Base-by-base conservation (phyloP, 2,113 vertebrate genomes). In the Nasalis larvatus region DNA sequence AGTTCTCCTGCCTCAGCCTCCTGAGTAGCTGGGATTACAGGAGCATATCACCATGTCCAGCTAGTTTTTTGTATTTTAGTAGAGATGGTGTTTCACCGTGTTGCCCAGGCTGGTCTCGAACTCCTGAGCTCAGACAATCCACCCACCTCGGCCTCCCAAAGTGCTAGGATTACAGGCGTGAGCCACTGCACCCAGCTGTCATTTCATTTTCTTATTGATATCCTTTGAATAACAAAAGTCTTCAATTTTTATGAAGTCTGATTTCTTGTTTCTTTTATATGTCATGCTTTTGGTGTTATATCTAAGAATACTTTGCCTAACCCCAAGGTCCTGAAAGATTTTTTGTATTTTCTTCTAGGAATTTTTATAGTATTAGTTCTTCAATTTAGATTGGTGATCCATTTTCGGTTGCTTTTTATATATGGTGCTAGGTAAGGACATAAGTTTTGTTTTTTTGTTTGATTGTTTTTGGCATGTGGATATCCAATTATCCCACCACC, bases 131-230 rank as follows among this genome's bases (percentile, higher is more conserved):
- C 52, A 54, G 52, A 6, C 52, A 54, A 20, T 54, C 52, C 52
- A 54, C 52, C 18, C 18, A 18, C 52, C 52, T 54, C 1, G 18
- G 52, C 18, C 52, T 54, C 52, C 52, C 52, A 54, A 54, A 54
- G 18, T 54, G 52, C 52, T 54, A 20, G 52, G 52, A 54, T 54
- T 20, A 54, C 18, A 20, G 52, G 52, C 1, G 0, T 54, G 52
- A 54, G 52, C 52, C 52, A 54, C 52, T 0, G 52, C 52, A 20
- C 52, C 52, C 17, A 2, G 52, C 52, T 86, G 27, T 63, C 60
- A n/a, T 86, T 92, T 96, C 35, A 21, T 82, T 78, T 97, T 86
- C 76, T n/a, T 92, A 52, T 74, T 86, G 47, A 56, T 89, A 45
- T 76, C 18, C 56, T 89, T 52, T 86, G n/a, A 82, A 60, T 40